Evolutionary conservation across 2,888 invertebrate species (phyloP), one percentile per base, ranked within the genome.

Genomic region (Agrilus mali): DNA sequence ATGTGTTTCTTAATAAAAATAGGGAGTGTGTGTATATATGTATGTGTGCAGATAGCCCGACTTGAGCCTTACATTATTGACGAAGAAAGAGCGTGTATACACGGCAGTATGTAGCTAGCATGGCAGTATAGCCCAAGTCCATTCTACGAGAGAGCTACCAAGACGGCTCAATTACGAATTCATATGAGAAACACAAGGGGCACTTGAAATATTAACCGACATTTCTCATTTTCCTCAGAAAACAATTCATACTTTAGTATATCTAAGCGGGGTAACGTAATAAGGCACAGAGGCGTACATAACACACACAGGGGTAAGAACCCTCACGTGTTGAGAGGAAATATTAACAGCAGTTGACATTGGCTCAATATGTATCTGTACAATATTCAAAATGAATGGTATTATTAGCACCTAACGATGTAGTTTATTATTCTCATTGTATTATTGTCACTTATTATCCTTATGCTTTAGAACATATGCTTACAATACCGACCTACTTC

Each of bases 141-240:
- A 47, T 51, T 50, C 51, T 46, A 50, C 49, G 44, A 45, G 44
- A 45, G 45, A 51, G 49, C 49, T 36, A 46, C 49, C 42, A 47
- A 27, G 49, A 46, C 47, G 50, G 50, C 49, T 53, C 45, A 55
- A 60, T 61, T 66, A 66, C 63, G 65, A 64, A 66, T 66, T 66
- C 65, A 66, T 66, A 64, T 65, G 64, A 61, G 65, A 64, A 64
- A 60, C 60, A 63, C 64, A 63, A 63, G 60, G 64, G 64, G 65
- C 60, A 58, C 56, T 60, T 68, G 65, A 67, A 67, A 68, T 65
- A 67, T 67, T 68, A 61, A 68, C 65, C 63, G 63, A 62, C 64
- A 66, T 67, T 66, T 66, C 65, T 64, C 65, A 57, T 59, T 60
- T 57, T 55, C 55, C 51, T 51, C 51, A 52, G 54, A 58, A 59